A percentile compares a stretch with the other conserved stretches of the same genome.
Conservation (phyloP, 2,797 vertebrate genomes). For the Protosalanx chinensis region DNA sequence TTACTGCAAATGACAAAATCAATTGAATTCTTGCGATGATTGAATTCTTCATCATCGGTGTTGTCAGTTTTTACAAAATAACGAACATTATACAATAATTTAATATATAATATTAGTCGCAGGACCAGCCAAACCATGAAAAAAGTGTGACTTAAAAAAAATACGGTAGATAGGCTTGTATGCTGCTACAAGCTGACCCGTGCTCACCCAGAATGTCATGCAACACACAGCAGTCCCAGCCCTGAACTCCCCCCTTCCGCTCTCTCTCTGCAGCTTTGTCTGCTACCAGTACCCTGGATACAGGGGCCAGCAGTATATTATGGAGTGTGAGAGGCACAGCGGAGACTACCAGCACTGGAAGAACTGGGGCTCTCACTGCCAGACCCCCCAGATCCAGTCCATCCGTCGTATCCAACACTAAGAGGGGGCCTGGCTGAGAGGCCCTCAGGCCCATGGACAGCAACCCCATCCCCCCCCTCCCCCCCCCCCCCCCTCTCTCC, state of each 20-base stretch:
- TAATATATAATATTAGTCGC: no score
- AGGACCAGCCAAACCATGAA: no score
- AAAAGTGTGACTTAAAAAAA: no score
- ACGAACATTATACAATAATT: no score
- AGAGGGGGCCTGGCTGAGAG: constrained; percentile 57
- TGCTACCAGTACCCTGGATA: constrained; percentile 82
- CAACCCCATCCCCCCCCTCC: constrained; percentile 27
- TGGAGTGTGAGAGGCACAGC: constrained; percentile 81
- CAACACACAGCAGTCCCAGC: not conserved
- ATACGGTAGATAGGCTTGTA: no score
- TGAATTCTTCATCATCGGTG: no score
- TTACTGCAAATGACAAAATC: no score
- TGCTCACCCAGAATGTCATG: no score
- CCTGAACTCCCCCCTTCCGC: not conserved
- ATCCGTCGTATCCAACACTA: constrained; percentile 81
- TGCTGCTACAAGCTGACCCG: no score
- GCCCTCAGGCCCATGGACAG: constrained; percentile 33
- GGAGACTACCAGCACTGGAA: constrained; percentile 82
- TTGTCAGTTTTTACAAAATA: no score
- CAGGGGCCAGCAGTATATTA: constrained; percentile 83
- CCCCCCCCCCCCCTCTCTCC: constrained; percentile 29
- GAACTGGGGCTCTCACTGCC: constrained; percentile 79
- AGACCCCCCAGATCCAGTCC: constrained; percentile 82
- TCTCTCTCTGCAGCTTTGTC: constrained; percentile 67
- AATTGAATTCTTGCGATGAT: no score